Evolutionary conservation across 2,113 vertebrate genomes (phyloP).

Genomic region (Siniperca chuatsi): DNA sequence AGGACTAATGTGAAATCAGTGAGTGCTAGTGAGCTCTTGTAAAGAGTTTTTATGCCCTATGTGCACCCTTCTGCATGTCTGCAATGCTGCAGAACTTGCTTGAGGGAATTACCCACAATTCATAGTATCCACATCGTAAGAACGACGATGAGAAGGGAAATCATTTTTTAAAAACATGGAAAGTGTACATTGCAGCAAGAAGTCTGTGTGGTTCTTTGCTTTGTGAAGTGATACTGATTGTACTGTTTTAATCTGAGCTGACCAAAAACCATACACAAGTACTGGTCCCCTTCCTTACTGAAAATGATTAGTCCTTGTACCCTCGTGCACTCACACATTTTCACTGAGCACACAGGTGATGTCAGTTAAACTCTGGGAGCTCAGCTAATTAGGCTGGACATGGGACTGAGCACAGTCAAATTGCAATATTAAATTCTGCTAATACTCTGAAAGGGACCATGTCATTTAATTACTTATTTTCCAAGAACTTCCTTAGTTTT

Average conservation of each 20-base stretch:
- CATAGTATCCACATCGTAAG: neutral
- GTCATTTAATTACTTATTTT: neutral
- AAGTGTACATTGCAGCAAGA: neutral
- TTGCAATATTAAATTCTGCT: neutral
- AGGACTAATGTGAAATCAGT: constrained; percentile 12
- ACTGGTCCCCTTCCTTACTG: neutral
- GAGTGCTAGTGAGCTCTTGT: neutral
- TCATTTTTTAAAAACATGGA: neutral
- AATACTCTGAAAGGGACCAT: neutral
- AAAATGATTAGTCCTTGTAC: neutral
- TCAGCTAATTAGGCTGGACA: neutral
- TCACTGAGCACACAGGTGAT: neutral
- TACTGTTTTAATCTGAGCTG: neutral
- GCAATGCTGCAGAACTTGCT: constrained; percentile 26
- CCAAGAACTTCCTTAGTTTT: neutral
- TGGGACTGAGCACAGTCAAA: neutral
- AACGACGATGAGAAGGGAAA: neutral
- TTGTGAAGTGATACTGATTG: neutral
- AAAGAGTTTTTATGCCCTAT: neutral
- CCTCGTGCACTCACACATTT: neutral
- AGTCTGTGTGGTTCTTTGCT: neutral
- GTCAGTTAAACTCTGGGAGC: neutral
- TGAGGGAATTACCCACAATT: constrained; percentile 7
- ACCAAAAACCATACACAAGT: neutral
- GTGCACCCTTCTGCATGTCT: constrained; percentile 22